Evolutionary conservation across 1,140 invertebrate genomes (phyloP), one percentile per base, ranked within the genome.

Genomic region (Pogonus chalceus): DNA sequence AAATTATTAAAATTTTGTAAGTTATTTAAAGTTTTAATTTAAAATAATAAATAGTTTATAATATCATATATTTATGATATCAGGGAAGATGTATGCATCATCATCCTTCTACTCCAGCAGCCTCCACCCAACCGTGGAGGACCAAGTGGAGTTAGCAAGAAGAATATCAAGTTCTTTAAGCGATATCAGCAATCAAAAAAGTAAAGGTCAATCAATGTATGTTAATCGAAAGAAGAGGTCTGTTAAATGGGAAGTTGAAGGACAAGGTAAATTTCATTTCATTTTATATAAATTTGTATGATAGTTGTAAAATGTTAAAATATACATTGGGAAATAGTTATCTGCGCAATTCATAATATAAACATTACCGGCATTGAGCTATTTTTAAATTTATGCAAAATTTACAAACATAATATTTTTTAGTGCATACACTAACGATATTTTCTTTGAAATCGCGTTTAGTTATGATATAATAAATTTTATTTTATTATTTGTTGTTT

Each of bases 161-260:
- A 80, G 87, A 65, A 96, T 97, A 67, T 93, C 92, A 52, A 81
- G 85, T 72, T 94, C 90, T n/a, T 72, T 97, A 60, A 90, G 88
- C 60, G 90, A 94, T 64, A 87, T 89, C 57, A 89, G 85, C 72
- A 96, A 96, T 72, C 81, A 87, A 69, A 85, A 85, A 65, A 92
- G 90, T 66, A 88, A 92, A 66, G 93, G 93, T 16, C 92, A 95
- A 70, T 85, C 84, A 60, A 96, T 96, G 93, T 96, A 94, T 68
- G 90, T 92, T 59, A 94, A 92, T 68, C 77, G 92, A 51, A 93
- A 92, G 75, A 92, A 93, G 66, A 78, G 89, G 62, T 92, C 92
- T 2, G 85, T 89, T 54, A 94, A 94, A 71, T 96, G 92, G 92
- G 85, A 95, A 46, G 90, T 94, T 64, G 89, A 92, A 75, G 87